Evolutionary conservation across 2,888 invertebrate species (phyloP), one percentile per base, ranked within the genome.

Genomic region (Colletes collaris): DNA sequence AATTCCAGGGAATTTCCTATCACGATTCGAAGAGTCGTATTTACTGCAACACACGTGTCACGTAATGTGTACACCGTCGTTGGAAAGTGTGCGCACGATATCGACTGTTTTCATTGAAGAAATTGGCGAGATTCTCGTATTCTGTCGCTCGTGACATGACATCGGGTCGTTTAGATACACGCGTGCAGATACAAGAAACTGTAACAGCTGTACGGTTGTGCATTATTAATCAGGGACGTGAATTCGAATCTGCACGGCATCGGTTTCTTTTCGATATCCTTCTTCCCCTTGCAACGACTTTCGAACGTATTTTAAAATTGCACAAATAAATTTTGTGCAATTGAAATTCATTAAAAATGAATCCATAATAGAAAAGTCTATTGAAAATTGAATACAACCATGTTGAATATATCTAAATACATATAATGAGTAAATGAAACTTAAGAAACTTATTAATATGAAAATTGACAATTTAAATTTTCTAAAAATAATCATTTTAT

Each of bases 1-100:
- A 67, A 72, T 80, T 63, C 64, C 44, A 53, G 13, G 13, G 40
- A 66, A 76, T 80, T 63, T 60, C 58, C 44, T 76, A 63, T 65
- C 69, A 63, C 66, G 68, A 76, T 79, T 64, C 64, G 60, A 60
- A 60, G 60, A n/a, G 62, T 49, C 19, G 52, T 16, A 27, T 67
- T 70, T 56, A 66, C 13, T 49, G 53, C 37, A n/a, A 4, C 7
- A 16, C 3, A 74, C 64, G 52, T n/a, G 66, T 8, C 46, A 16
- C 52, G 46, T 56, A 67, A 37, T 55, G 10, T 40, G 37, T 71
- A 35, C 19, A 16, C 16, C 13, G 11, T 11, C 4, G 13, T 27
- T 37, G n/a, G 4, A 71, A 71, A 64, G 8, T 72, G 40, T 40
- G 40, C 4, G 35, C 40, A 11, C 16, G n/a, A n/a, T 35, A 35